phyloP scores from a whole-genome alignment of 2,888 invertebrate genomes.

The Sarcophaga variegata region DNA sequence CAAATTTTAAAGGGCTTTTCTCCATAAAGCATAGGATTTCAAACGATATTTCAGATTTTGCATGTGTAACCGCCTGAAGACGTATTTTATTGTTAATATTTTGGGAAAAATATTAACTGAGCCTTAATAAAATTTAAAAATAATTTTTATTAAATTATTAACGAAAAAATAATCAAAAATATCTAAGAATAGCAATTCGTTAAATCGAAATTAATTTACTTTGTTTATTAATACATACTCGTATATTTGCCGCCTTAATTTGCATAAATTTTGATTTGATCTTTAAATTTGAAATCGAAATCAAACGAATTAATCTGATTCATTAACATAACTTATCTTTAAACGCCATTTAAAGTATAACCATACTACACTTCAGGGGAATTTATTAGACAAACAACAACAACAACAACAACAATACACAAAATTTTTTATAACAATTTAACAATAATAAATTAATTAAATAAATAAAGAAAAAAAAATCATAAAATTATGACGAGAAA shows the following conservation, averaged over 20 bases:
- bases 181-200: neutral
- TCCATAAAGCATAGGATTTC: too few species aligned
- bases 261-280: neutral
- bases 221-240: neutral
- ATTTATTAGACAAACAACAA: too few species aligned
- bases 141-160: too few species aligned
- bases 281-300: neutral
- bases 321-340: constrained; percentile 53
- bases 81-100: too few species aligned
- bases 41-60: too few species aligned
- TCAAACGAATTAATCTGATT: constrained; percentile 3
- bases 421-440: neutral
- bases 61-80: too few species aligned
- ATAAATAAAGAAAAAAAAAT: too few species aligned
- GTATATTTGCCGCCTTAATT: neutral
- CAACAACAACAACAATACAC: too few species aligned
- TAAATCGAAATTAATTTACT: neutral
- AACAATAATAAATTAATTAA: neutral
- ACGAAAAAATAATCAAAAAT: neutral
- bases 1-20: too few species aligned
- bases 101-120: too few species aligned
- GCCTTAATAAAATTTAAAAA: too few species aligned
- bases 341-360: constrained; percentile 51
- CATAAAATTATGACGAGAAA: too few species aligned
- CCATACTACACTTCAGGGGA: neutral